Percentiles rank a stretch among this genome's conserved stretches.
Evolutionary conservation across 2,797 vertebrate genomes (phyloP).

Genomic region (Eulemur rubriventer): DNA sequence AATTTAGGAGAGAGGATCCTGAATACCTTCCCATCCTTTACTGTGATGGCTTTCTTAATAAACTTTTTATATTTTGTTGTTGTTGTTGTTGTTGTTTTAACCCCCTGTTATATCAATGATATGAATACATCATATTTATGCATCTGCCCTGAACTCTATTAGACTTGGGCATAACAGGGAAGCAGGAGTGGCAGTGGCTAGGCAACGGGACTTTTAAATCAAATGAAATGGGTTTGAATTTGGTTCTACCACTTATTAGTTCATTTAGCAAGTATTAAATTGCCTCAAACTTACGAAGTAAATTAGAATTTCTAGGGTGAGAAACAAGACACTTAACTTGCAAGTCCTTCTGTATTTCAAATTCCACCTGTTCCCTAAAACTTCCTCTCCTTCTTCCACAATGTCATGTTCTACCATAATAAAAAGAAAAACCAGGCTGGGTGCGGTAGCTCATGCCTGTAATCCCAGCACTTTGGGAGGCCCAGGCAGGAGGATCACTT

Average conservation of each 20-base stretch:
- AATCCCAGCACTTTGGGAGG: no score
- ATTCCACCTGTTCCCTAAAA: constrained; percentile 11
- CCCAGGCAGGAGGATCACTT: no score
- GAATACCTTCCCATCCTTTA: background rate
- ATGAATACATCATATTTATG: background rate
- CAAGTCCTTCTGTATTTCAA: background rate
- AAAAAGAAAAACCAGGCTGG: background rate
- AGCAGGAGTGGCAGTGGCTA: background rate
- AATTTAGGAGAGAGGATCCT: background rate
- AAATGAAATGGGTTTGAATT: background rate
- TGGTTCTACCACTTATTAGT: background rate
- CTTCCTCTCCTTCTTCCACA: background rate
- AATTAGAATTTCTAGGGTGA: constrained; percentile 36
- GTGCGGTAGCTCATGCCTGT: no score
- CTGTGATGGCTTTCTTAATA: background rate
- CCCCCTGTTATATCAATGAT: background rate
- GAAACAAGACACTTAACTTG: background rate
- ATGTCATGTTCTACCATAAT: background rate
- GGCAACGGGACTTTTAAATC: background rate
- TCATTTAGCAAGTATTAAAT: constrained; percentile 21
- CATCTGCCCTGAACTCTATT: background rate
- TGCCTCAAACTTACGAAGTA: background rate
- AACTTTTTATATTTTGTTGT: background rate
- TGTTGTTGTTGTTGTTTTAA: background rate
- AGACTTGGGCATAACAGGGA: background rate